phyloP scores from a whole-genome alignment of 2,113 vertebrate genomes.

The Pithys albifrons region DNA sequence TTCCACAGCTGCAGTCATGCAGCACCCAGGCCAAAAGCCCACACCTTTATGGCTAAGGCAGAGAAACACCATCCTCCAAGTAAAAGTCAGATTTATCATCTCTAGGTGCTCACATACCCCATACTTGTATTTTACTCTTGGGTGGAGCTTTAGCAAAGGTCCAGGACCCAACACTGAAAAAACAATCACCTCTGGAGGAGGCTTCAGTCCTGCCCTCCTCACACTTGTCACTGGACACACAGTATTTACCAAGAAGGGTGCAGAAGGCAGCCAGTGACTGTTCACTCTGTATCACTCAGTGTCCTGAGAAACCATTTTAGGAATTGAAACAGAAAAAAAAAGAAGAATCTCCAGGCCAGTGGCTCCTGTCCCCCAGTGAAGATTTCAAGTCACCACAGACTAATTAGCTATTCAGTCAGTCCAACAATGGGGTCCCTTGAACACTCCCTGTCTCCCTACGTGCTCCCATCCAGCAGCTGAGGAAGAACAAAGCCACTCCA shows the following conservation, averaged over 20 bases:
- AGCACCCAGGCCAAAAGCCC: neutral
- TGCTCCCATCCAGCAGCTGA: neutral
- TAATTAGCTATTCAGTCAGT: neutral
- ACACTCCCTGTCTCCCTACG: neutral
- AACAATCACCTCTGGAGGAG: neutral
- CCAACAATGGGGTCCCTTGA: fast-evolving
- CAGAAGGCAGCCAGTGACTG: neutral
- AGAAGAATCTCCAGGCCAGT: neutral
- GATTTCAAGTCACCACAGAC: neutral
- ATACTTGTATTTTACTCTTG: neutral
- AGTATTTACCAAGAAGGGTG: fast-evolving
- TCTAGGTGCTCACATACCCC: neutral
- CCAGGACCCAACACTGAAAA: neutral
- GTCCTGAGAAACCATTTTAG: neutral
- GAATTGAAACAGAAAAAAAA: neutral
- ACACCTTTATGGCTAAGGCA: neutral
- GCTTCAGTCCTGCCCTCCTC: neutral
- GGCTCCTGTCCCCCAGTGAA: neutral
- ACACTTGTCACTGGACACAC: neutral
- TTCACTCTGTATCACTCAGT: neutral
- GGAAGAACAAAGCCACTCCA: neutral
- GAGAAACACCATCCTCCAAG: neutral
- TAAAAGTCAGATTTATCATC: neutral
- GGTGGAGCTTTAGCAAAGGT: neutral
- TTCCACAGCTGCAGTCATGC: neutral